Base-by-base conservation (phyloP, 2,888 invertebrate genomes). In the Hermodice carunculata region DNA sequence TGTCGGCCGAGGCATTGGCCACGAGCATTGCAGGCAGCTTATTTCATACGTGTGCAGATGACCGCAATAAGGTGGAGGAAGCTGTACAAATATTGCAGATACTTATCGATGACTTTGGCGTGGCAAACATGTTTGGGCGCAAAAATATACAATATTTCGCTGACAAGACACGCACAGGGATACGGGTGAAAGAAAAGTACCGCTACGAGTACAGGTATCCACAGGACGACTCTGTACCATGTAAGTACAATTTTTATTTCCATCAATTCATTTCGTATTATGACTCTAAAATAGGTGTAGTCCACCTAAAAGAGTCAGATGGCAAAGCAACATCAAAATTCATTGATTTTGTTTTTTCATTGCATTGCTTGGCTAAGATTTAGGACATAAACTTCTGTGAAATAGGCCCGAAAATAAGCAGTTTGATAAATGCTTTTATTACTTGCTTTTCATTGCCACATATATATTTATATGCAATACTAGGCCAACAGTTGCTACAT, bases 101-200 rank as follows among this genome's bases (percentile, higher is more conserved):
- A 85, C 91, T 98, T 86, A 98, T 98, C 80, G 96, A 97, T 86
- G 95, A 96, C 88, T 98, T 97, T 89, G 96, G 97, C 65, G 93
- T 95, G 37, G 94, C 94, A 69, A 95, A 97, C 86, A 89, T 98
- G 76, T 98, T 98, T 86, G 98, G 98, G 1, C 77, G 77, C 44
- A 78, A 82, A 29, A 85, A 84, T 69, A 81, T 86, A 32, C 78
- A 83, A 69, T 85, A 80, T 71, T 86, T 86, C 70, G 79, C 83
- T 2, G 79, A 81, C 53, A 76, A 77, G 14, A 85, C 85, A 2
- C 76, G 75, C 28, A 85, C 85, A 31, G 81, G 81, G 48, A 81
- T 86, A 48, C 78, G 80, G 60, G 80, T 84, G 52, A 73, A 76
- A 51, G 85, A 86, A 72, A 79, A 77, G 48, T 85, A 81, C 70